Base-by-base conservation (phyloP, 1,140 invertebrate species). In the Oedothorax gibbosus region DNA sequence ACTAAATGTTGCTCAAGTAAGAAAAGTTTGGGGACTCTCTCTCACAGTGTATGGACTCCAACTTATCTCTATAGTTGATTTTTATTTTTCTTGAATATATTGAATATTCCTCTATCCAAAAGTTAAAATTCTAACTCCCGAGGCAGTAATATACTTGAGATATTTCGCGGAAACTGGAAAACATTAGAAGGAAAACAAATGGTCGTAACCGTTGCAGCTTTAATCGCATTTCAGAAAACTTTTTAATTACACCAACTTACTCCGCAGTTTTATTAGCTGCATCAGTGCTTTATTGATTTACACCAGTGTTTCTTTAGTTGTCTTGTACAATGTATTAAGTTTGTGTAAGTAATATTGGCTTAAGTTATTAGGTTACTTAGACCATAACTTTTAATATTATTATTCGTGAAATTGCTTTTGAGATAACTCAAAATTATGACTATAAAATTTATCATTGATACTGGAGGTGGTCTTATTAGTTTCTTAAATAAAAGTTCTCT, bases 241-340 rank as follows among this genome's bases (percentile, higher is more conserved):
- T 81, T 81, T 81, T 81, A 81, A 81, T 81, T 81, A 81, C 78
- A 68, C 14, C 77, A 57, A 68, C 50, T 79, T 65, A 68, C 64
- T 68, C 35, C 35, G 35, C 35, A 35, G 35, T 35, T 35, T 35
- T 35, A 35, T 35, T 35, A 35, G 35, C 35, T 35, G 35, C 35
- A 35, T 35, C 35, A 35, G 35, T 35, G 35, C 35, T 35, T 35
- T 35, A 35, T 35, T 35, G 35, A 35, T 5, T 35, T 35, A 35
- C 1, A 35, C 35, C 35, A 35, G 1, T 35, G 5, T 35, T 35
- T 2, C 35, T 35, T 35, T 5, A 35, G 35, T 35, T 35, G 35
- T 35, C 1, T 35, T 35, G 35, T 35, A 35, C 35, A 35, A 35
- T 35, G 35, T 35, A 35, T 35, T 35, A 35, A 35, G 35, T 35